phyloP scores from a whole-genome alignment of 64 coral and sea anemone genomes.

The Acropora tenuis region DNA sequence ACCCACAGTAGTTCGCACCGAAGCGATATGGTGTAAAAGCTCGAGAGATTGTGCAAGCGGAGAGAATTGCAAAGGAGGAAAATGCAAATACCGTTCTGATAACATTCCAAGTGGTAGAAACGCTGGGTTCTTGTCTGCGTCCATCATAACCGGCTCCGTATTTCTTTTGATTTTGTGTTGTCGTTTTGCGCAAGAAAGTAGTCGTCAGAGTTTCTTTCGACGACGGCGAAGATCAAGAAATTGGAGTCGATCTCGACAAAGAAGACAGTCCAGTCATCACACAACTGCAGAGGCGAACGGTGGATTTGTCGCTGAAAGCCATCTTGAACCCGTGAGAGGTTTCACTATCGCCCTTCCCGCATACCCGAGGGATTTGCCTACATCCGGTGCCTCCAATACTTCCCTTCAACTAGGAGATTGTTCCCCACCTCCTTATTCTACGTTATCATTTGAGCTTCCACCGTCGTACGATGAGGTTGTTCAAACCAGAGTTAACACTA shows the following conservation, averaged over 20 bases:
- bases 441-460: slow-evolving; percentile 31
- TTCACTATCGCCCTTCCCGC: slow-evolving; percentile 6
- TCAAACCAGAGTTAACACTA: not conserved
- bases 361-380: not conserved
- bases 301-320: not conserved
- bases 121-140: slow-evolving; percentile 66
- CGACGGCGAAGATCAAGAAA: slow-evolving; percentile 45
- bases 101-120: not conserved
- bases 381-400: not conserved
- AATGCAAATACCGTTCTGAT: slow-evolving; percentile 5
- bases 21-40: not conserved
- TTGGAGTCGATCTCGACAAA: not conserved
- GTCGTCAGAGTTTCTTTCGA: slow-evolving; percentile 22
- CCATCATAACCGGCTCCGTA: slow-evolving; percentile 56
- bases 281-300: slow-evolving; percentile 5
- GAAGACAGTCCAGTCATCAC: not conserved
- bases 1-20: not conserved
- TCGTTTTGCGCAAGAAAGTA: slow-evolving; percentile 59
- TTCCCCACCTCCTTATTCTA: slow-evolving; percentile 14
- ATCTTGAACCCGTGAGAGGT: not conserved
- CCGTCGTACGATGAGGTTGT: slow-evolving; percentile 26
- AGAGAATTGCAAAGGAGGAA: not conserved
- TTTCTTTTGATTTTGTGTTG: slow-evolving; percentile 60
- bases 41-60: slow-evolving; percentile 12
- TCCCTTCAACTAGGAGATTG: not conserved